These are phyloP conservation scores for Steatocranus sp. DNA, from an alignment of 2,797 vertebrate species.

Conservation along the genomic window DNA sequence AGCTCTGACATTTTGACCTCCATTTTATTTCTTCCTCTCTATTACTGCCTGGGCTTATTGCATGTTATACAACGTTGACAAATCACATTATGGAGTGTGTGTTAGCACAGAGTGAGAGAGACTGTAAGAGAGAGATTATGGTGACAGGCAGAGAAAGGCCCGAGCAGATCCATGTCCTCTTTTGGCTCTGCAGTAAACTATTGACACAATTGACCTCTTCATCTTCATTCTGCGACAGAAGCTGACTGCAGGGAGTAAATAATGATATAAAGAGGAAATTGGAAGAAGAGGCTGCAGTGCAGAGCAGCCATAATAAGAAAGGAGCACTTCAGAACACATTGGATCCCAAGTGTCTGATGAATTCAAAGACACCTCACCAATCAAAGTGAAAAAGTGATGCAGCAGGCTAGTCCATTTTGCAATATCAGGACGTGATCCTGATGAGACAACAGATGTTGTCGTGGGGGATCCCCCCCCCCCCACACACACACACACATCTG, in stretches of 20 bases:
- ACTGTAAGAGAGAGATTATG: constrained; percentile 50
- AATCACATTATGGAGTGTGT: constrained; percentile 55
- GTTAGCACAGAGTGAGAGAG: constrained; percentile 5
- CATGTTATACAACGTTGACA: constrained; percentile 51
- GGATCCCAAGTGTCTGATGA: not conserved
- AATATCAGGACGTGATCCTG: not conserved
- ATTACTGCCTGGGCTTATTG: constrained; percentile 35
- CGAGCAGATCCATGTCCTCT: constrained; percentile 13
- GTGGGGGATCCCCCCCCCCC: not conserved
- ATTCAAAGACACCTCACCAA: not conserved
- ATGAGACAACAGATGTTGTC: not conserved
- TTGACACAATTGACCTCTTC: constrained; percentile 19
- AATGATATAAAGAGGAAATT: constrained; percentile 38
- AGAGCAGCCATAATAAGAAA: not conserved
- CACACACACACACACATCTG: not conserved
- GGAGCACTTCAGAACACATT: not conserved
- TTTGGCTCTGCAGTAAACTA: constrained; percentile 21
- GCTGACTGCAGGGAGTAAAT: constrained; percentile 36
- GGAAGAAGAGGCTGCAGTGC: not conserved
- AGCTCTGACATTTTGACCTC: constrained; percentile 22
- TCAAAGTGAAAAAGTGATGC: not conserved
- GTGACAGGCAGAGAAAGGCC: constrained; percentile 47
- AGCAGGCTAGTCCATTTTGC: not conserved
- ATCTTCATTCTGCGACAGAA: constrained; percentile 26
- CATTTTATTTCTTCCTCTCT: constrained; percentile 45